These are phyloP conservation scores for Phodopus roborovskii DNA, from an alignment of 2,113 vertebrate species.

Conservation along the genomic window DNA sequence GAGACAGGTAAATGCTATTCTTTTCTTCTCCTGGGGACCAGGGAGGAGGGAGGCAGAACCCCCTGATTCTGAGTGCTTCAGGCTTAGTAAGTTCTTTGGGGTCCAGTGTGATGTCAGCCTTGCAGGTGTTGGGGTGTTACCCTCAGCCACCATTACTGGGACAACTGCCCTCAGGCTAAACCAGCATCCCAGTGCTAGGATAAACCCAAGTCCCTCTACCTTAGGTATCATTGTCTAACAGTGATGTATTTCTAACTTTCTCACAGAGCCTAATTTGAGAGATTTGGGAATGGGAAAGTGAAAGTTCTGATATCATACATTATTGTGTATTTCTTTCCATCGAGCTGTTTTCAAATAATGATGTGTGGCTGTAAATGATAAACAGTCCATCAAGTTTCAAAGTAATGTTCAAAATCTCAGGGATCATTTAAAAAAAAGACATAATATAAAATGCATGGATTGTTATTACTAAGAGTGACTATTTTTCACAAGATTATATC, in stretches of 20 bases:
- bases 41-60: not conserved
- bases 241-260: not conserved
- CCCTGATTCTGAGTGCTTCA: not conserved
- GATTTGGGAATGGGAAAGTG: not conserved
- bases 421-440: conserved; percentile 23
- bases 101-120: not conserved
- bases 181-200: not conserved
- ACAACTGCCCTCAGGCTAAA: not conserved
- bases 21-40: conserved; percentile 65
- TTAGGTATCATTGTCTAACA: no score
- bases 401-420: not conserved
- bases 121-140: not conserved
- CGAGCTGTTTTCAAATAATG: not conserved
- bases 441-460: not conserved
- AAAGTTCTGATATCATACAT: conserved; percentile 25
- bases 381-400: not conserved
- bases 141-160: rapidly evolving
- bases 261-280: not conserved
- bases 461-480: conserved; percentile 21
- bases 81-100: not conserved
- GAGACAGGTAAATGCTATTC: conserved; percentile 79
- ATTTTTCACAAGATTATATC: conserved; percentile 59
- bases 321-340: conserved; percentile 23
- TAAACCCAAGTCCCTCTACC: not conserved
- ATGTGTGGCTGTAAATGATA: conserved; percentile 22